Evolutionary conservation across 2,113 vertebrate genomes (phyloP), one percentile per base, ranked within the genome.

Genomic region (Cathartes aura): DNA sequence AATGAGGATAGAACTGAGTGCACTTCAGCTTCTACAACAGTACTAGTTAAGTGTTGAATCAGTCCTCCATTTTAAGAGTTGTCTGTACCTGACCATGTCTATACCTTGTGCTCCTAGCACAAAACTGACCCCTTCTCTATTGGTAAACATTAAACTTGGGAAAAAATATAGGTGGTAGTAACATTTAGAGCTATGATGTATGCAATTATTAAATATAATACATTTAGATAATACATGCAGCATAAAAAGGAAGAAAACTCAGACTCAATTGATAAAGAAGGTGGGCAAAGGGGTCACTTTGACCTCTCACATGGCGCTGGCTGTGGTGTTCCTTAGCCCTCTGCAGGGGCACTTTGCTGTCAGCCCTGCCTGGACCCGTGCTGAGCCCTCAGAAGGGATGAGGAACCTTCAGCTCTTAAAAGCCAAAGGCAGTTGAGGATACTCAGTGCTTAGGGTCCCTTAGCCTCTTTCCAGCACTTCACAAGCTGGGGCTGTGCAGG

Each of bases 221-320:
- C 22, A 22, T 32, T 63, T 63, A 22, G 62, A 30, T 43, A 43
- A 34, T 9, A 43, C 8, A 11, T 8, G 58, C 38, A 17, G 5
- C 12, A 6, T 3, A 38, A 5, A 22, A 29, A 68, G 20, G 48
- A 30, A 56, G 8, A 43, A 23, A 56, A 7, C 23, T 52, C 26
- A 5, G 40, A 15, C 36, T 52, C 8, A 2, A 0, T 0, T 55
- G 40, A 0, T n/a, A 7, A 30, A 42, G 72, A 11, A 17, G 47
- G 40, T 8, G 78, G 34, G 76, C 34, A 15, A 6, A 38, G 30
- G 73, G 30, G 2, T 15, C 0, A 2, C 40, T 36, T 20, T 5
- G 83, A 29, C 38, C 67, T 26, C 30, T 19, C 1, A 1, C 6
- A 1, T 4, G 34, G 7, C 0, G 7, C 30, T 2, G 74, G 22